Base-by-base conservation (phyloP, 2,113 vertebrate genomes). In the Brachyhypopomus occidentalis region DNA sequence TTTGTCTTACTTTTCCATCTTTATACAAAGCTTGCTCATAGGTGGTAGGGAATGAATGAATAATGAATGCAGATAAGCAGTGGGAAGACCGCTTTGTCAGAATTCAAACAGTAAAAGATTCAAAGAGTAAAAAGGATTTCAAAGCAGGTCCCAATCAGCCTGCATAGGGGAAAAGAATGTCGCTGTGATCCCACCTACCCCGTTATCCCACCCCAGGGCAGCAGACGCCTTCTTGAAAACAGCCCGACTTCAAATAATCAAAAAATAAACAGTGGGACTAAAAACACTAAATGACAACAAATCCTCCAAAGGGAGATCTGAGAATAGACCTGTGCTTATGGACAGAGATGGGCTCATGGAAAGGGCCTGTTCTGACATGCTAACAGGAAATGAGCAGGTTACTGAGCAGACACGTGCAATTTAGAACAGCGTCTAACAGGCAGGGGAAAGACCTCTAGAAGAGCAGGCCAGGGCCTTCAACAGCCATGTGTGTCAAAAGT, bases 341-440 rank as follows among this genome's bases (percentile, higher is more conserved):
- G 17, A 34, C 9, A 30, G 11, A 59, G 48, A 79, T 56, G 75
- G 69, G 63, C 48, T 76, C 58, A 64, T 72, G 71, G 80, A 83
- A 85, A 83, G 84, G 83, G 84, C 84, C 69, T 23, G 77, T 77
- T 72, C 71, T 52, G 66, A 64, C 56, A 72, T 74, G 73, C 52
- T 36, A 86, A 83, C 23, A 25, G 76, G 58, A 60, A 73, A 58
- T 34, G 63, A 73, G 67, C 7, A 55, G 23, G 9, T 69, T 41
- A 67, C 36, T 2, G 36, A 83, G 59, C 63, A 41, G 77, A 83
- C 77, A 73, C 81, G 80, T 77, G 67, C 45, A 36, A 27, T 70
- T 79, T 27, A 75, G 22, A 78, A 64, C 11, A 66, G 62, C 52
- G 30, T 82, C 20, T 30, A 64, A 72, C 36, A 77, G 66, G 5